Evolutionary conservation across 2,797 vertebrate species (phyloP).

Genomic region (Potorous gilbertii): DNA sequence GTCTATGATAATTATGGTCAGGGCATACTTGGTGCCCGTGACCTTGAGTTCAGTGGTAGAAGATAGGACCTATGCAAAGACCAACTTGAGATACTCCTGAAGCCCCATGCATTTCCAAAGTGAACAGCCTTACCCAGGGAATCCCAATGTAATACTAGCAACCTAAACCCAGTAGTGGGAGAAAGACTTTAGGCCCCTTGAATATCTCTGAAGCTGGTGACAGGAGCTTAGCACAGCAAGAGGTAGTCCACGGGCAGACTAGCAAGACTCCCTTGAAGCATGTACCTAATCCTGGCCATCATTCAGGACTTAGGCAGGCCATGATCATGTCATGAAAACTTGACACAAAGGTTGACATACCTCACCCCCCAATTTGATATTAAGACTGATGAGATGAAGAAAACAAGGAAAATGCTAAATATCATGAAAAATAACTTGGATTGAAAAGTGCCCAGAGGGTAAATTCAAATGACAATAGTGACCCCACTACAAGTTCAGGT

Average conservation of each 20-base stretch:
- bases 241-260: not conserved
- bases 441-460: not conserved
- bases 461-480: not conserved
- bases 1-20: not conserved
- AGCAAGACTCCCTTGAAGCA: not conserved
- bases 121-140: not conserved
- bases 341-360: no score
- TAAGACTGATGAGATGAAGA: not conserved
- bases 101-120: not conserved
- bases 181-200: not conserved
- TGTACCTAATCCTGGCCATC: not conserved
- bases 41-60: not conserved
- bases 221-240: not conserved
- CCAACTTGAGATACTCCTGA: not conserved
- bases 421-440: not conserved
- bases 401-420: not conserved
- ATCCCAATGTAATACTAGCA: not conserved
- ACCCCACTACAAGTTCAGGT: not conserved
- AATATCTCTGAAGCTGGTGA: not conserved
- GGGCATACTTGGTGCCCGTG: not conserved
- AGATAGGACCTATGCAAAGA: not conserved
- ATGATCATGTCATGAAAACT: not conserved
- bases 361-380: not conserved
- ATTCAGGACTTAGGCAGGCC: not conserved
- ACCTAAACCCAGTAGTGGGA: not conserved